phyloP scores from a whole-genome alignment of 1,140 invertebrate genomes.

The Calliopsis andreniformis region DNA sequence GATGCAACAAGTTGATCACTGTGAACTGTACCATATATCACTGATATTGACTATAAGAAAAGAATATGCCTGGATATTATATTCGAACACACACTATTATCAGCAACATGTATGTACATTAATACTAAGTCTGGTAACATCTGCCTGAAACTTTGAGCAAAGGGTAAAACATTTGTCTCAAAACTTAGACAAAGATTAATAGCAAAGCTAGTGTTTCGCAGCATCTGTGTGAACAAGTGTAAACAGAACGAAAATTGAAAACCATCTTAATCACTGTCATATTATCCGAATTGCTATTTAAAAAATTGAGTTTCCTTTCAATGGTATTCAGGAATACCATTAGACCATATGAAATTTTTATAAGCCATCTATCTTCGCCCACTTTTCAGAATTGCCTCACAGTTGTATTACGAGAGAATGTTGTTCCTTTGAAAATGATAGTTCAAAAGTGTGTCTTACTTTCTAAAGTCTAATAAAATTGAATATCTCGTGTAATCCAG shows the following conservation, averaged over 20 bases:
- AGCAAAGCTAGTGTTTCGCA: constrained; percentile 37
- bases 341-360: no score
- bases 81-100: neutral
- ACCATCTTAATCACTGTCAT: constrained; percentile 67
- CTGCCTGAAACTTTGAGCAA: constrained; percentile 43
- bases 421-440: neutral
- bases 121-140: constrained; percentile 26
- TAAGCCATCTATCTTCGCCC: constrained; percentile 4
- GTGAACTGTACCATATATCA: no score
- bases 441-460: constrained; percentile 15
- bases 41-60: no score
- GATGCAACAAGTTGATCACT: no score
- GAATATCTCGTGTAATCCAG: constrained; percentile 10
- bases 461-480: neutral
- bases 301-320: no score
- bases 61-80: neutral
- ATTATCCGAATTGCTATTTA: no score
- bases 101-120: constrained; percentile 1
- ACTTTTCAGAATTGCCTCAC: neutral
- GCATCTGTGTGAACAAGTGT: constrained; percentile 49
- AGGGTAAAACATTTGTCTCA: constrained; percentile 17
- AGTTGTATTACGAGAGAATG: neutral
- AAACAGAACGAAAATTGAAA: constrained; percentile 55
- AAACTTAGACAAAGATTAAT: constrained; percentile 46
- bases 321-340: no score